These are phyloP conservation scores for Ctenomys sociabilis DNA, from an alignment of 2,113 vertebrate species.

Conservation along the genomic window DNA sequence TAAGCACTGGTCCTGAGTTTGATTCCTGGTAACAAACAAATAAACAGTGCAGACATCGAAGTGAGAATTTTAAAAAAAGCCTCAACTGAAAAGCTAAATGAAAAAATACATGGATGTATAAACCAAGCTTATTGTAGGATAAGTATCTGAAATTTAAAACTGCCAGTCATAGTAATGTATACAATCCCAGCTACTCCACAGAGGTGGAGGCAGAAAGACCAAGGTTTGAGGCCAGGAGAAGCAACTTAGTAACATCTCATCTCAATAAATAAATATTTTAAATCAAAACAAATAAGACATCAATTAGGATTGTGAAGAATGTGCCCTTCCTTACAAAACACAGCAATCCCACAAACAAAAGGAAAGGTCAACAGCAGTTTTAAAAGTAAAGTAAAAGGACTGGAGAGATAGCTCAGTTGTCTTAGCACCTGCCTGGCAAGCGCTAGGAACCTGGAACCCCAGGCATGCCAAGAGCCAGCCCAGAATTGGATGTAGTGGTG, in stretches of 20 bases:
- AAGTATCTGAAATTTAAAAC: slow-evolving; percentile 49
- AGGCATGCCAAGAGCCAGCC: no score
- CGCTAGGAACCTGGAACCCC: no score
- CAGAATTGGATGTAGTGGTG: neutral
- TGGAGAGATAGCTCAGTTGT: neutral
- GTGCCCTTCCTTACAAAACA: neutral
- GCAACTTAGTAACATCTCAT: neutral
- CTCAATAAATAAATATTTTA: neutral
- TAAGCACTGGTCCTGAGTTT: neutral
- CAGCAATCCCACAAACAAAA: slow-evolving; percentile 18
- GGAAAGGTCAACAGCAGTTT: neutral
- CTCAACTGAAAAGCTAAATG: neutral
- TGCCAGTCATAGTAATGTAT: neutral
- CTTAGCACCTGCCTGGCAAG: no score
- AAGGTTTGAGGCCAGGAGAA: neutral
- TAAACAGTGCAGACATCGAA: neutral
- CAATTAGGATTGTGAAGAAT: neutral
- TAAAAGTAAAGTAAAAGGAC: neutral
- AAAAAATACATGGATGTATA: neutral
- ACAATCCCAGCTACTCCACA: neutral
- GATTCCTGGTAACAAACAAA: neutral
- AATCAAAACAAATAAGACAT: neutral
- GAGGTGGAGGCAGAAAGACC: neutral
- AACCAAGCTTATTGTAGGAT: neutral
- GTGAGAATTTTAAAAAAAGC: neutral